Base-by-base conservation (phyloP, 2,888 invertebrate genomes). In the Toxonevra muliebris region DNA sequence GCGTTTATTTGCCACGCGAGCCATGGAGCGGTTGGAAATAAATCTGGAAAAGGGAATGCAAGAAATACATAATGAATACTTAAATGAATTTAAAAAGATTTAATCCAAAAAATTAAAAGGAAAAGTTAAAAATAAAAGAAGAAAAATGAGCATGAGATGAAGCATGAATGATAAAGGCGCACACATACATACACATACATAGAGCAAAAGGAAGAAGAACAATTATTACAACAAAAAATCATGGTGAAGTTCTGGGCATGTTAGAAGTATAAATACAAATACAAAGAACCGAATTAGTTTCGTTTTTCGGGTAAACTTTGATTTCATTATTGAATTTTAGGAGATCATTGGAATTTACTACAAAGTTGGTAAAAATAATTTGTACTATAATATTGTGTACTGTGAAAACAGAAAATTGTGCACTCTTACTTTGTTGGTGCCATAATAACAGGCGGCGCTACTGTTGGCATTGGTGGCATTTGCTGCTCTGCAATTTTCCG, bases 1-100 rank as follows among this genome's bases (percentile, higher is more conserved):
- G 8, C 85, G 77, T 65, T 90, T 90, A 17, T 90, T 87, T 61
- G 89, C 87, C 59, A 88, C 81, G 8, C 85, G 79, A 13, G 77
- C 75, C 59, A 79, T 76, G 8, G 77, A 12, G 43, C 74, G 68
- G n/a, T 79, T 76, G 15, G 82, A 78, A 75, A 83, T 79, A 65
- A 80, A 84, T 80, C 85, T 85, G 70, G 0, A 77, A 71, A 63
- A 40, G 48, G 30, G 30, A 30, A 30, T 30, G 3, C 30, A 30
- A 30, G 30, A 30, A 30, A 30, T 4, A 30, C 30, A 30, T 4
- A 30, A 30, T 30, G 7, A 7, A 7, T 7, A 30, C 30, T 30
- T 30, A 50, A 64, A 48, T 41, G n/a, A 1, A 15, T 43, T 59
- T 48, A 61, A 15, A 48, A 59, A 54, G 65, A 60, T 45, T 69